Percentiles rank a stretch among this genome's conserved stretches.
These are phyloP conservation scores for Cheirogaleus medius DNA, from an alignment of 2,113 vertebrate species.

Conservation along the genomic window DNA sequence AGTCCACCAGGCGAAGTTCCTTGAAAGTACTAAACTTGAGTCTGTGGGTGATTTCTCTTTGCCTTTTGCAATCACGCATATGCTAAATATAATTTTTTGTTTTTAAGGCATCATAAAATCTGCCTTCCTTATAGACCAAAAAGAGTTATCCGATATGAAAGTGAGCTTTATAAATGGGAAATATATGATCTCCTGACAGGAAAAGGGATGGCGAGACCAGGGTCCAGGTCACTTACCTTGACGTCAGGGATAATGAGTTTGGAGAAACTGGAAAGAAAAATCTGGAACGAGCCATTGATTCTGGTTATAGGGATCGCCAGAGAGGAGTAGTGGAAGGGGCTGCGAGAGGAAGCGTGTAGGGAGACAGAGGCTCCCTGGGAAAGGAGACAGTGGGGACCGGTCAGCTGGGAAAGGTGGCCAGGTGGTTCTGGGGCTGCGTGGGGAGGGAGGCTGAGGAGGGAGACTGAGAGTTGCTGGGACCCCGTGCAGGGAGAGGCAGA, in stretches of 20 bases:
- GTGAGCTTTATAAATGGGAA: not conserved
- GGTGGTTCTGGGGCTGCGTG: not conserved
- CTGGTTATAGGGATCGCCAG: not conserved
- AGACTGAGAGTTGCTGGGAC: not conserved
- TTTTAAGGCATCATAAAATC: constrained; percentile 54
- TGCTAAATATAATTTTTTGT: not conserved
- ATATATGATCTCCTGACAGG: not conserved
- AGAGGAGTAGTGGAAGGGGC: not conserved
- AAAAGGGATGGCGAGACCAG: not conserved
- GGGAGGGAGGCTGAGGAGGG: not conserved
- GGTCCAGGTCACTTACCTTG: not conserved
- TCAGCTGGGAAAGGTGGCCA: no score
- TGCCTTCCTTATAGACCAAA: not conserved
- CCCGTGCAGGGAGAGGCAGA: accelerated
- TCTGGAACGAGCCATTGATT: not conserved
- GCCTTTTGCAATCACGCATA: not conserved
- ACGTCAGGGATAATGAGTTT: not conserved
- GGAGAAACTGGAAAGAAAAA: not conserved
- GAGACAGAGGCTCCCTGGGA: not conserved
- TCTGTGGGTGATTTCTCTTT: constrained; percentile 2
- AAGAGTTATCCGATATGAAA: not conserved
- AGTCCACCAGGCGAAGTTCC: not conserved
- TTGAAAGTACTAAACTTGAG: not conserved
- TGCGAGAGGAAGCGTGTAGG: not conserved
- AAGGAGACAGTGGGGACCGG: not conserved